phyloP scores from a whole-genome alignment of 30 jellyfish, hydroid and myxozoan genomes.

The Aurelia sp. region DNA sequence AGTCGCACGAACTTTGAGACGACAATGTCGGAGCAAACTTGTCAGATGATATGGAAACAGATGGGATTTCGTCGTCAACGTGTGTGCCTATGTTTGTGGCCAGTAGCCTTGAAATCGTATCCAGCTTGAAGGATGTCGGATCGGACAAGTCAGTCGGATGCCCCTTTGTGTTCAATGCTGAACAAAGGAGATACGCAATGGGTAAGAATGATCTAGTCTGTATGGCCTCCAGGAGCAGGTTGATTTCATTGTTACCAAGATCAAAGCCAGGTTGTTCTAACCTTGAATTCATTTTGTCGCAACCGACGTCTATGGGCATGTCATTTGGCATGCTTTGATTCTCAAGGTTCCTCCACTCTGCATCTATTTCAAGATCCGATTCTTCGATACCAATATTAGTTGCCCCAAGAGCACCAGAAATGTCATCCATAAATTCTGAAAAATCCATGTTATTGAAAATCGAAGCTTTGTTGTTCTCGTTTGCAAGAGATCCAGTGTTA shows the following conservation, averaged over 20 bases:
- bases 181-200: constrained; percentile 20
- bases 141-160: not conserved
- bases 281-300: too few relatives aligned
- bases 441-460: too few relatives aligned
- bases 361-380: too few relatives aligned
- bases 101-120: not conserved
- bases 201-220: constrained; percentile 62
- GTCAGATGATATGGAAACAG: constrained; percentile 1
- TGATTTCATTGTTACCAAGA: constrained; percentile 11
- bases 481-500: too few relatives aligned
- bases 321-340: too few relatives aligned
- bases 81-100: not conserved
- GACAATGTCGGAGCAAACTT: constrained; percentile 11
- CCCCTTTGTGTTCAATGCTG: constrained; percentile 18
- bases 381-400: too few relatives aligned
- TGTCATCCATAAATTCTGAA: too few relatives aligned
- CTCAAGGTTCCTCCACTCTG: too few relatives aligned
- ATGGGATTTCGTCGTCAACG: not conserved
- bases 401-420: too few relatives aligned
- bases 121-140: not conserved
- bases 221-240: constrained; percentile 53
- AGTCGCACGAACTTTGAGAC: constrained; percentile 55
- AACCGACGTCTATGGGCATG: too few relatives aligned
- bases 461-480: too few relatives aligned
- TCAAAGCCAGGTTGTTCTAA: not conserved